Evolutionary conservation across 2,797 vertebrate genomes (phyloP), one percentile per base, ranked within the genome.

Genomic region (Poeciliopsis paucimaculata): DNA sequence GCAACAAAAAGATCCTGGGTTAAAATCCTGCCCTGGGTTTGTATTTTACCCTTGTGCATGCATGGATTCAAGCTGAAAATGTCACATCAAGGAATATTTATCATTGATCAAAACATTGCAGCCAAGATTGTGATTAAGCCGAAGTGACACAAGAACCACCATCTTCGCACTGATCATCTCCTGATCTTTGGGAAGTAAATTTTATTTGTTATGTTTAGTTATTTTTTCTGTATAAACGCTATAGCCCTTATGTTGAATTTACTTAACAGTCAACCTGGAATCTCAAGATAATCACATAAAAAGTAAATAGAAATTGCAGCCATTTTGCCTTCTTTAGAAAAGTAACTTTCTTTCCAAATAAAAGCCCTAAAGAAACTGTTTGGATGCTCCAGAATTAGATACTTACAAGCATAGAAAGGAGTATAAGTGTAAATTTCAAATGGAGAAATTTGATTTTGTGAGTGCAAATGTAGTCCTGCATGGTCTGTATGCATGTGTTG

Each of bases 401-500:
- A 74, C 4, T 64, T 34, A 6, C n/a, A 49, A 49, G 7, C 34
- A 49, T 16, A 68, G 46, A 36, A 5, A 75, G 10, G 57, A 51
- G 20, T 45, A 39, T 28, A 39, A 7, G 47, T 2, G 23, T 20
- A 68, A 20, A 6, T 57, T 26, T 51, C 12, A 75, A 46, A 28
- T 31, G 20, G 11, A 26, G 26, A 68, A 20, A 10, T 57, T 18
- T 51, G 11, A 72, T 66, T 77, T 77, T 53, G 11, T 64, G 79
- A 78, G 80, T 41, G 41, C 43, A 57, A 79, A 73, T 84, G 36
- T 51, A 87, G 77, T 51, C 34, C 51, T 47, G 66, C 43, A 73
- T 74, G 60, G 39, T 2, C 6, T 49, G 73, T 64, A 23, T 53
- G 36, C 89, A 68, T 87, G 80, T 88, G 72, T 88, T 34, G 23